Percentiles rank a stretch among this genome's conserved stretches.
Conservation (phyloP, 1,140 invertebrate species). For the Cotesia glomerata region DNA sequence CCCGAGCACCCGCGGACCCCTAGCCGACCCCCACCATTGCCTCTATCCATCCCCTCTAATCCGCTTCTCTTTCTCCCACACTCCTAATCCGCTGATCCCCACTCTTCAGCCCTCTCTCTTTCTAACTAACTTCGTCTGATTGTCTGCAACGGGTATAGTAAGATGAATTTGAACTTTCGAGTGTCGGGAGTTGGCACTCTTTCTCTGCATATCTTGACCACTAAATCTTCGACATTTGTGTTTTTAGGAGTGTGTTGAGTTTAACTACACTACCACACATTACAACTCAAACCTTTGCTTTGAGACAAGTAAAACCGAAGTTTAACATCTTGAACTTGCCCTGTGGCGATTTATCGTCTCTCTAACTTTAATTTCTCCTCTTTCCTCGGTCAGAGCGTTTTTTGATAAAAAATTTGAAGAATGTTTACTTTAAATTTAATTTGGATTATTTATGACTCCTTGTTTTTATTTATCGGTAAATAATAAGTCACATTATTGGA, state of each 20-base stretch:
- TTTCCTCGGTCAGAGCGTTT: background rate
- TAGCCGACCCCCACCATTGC: slow-evolving; percentile 3
- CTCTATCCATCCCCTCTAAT: background rate
- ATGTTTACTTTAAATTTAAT: background rate
- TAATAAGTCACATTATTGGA: too few species aligned
- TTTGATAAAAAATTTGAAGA: background rate
- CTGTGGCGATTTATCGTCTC: slow-evolving; percentile 16
- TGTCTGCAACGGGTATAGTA: too few species aligned
- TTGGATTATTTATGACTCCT: too few species aligned
- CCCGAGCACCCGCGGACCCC: slow-evolving; percentile 28
- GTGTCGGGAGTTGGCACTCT: too few species aligned
- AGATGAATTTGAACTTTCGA: too few species aligned
- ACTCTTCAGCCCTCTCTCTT: too few species aligned
- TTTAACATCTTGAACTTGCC: slow-evolving; percentile 20
- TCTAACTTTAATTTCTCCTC: background rate
- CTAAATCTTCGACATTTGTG: too few species aligned
- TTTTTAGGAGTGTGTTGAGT: too few species aligned
- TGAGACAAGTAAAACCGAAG: background rate
- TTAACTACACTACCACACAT: too few species aligned
- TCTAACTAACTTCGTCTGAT: too few species aligned
- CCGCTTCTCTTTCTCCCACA: background rate
- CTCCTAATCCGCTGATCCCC: background rate
- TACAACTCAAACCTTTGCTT: background rate
- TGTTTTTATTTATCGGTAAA: too few species aligned
- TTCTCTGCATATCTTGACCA: too few species aligned